A percentile compares a stretch with the other conserved stretches of the same genome.
Conservation (phyloP, 2,888 invertebrate species). For the Poecilobothrus nobilitatus region DNA sequence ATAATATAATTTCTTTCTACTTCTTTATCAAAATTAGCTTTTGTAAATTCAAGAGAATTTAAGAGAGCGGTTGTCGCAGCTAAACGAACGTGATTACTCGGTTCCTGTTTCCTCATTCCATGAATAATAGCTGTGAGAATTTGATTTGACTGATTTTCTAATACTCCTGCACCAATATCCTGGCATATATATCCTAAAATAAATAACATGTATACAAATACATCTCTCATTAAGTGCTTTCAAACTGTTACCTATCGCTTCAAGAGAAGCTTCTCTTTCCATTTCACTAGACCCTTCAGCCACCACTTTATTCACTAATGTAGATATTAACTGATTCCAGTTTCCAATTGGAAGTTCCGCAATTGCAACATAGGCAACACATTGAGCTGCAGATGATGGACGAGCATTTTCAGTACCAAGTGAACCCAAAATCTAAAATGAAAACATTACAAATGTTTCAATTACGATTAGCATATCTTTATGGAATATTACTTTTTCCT, state of each 20-base stretch:
- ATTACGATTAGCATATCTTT: not conserved
- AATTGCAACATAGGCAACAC: conserved; percentile 97
- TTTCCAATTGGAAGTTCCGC: conserved; percentile 86
- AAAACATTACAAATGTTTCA: conserved; percentile 5
- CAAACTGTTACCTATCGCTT: conserved; percentile 72
- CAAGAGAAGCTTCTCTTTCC: conserved; percentile 92
- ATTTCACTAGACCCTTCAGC: conserved; percentile 79
- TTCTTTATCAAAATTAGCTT: conserved; percentile 96
- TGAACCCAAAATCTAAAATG: conserved; percentile 71
- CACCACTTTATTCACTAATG: conserved; percentile 85
- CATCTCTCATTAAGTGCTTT: not conserved
- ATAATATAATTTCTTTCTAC: conserved; percentile 97
- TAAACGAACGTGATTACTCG: conserved; percentile 85
- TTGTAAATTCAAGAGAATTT: conserved; percentile 97
- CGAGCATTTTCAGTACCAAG: conserved; percentile 92
- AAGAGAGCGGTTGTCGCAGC: conserved; percentile 94
- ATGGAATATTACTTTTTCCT: conserved; percentile 70
- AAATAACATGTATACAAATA: not conserved
- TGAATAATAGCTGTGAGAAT: conserved; percentile 98
- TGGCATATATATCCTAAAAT: conserved; percentile 76
- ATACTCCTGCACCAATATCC: conserved; percentile 90
- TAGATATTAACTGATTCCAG: conserved; percentile 85
- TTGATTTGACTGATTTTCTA: conserved; percentile 87
- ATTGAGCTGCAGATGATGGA: conserved; percentile 97
- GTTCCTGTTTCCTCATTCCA: conserved; percentile 92